Base-by-base conservation (phyloP, 2,113 vertebrate genomes). In the Vulpes vulpes region DNA sequence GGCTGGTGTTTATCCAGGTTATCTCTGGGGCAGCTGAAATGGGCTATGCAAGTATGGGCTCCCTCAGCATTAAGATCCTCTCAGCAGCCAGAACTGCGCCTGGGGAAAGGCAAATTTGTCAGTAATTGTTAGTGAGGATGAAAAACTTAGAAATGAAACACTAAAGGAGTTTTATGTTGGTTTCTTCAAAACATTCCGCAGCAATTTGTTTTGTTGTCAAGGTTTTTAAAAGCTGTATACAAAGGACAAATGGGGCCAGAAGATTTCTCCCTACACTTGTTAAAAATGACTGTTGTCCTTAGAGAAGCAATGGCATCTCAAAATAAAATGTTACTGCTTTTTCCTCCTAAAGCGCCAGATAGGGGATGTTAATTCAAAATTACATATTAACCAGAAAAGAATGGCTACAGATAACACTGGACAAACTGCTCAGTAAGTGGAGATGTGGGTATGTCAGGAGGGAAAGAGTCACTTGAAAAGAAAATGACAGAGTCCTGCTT, bases 171-270 rank as follows among this genome's bases (percentile, higher is more conserved):
- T 1, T 35, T n/a, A 5, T n/a, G 69, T 81, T 76, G 69, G 60
- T 65, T 62, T 89, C 95, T 88, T 94, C 76, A 86, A 59, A 85
- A 76, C 0, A 32, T 22, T 88, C 0, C 83, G 62, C 9, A 16
- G 82, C 19, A 83, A 69, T 89, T 59, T 8, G 0, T 95, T 71
- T 90, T 91, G 90, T 51, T 82, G 95, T 97, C 97, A 87, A 91
- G 94, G 93, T 97, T 98, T 95, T 93, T 88, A 95, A 91, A 84
- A 35, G 89, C 78, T 43, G 43, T 43, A 97, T 32, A 96, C 60
- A 53, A 51, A 94, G 51, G 49, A 74, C 74, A 82, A 91, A 81
- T 2, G 53, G 27, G 79, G n/a, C 74, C 27, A 1, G 16, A 59
- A 88, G 35, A 25, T 20, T 55, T 81, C 35, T 65, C 59, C 1